Base-by-base conservation (phyloP, 2,113 vertebrate species). In the Agapornis roseicollis region DNA sequence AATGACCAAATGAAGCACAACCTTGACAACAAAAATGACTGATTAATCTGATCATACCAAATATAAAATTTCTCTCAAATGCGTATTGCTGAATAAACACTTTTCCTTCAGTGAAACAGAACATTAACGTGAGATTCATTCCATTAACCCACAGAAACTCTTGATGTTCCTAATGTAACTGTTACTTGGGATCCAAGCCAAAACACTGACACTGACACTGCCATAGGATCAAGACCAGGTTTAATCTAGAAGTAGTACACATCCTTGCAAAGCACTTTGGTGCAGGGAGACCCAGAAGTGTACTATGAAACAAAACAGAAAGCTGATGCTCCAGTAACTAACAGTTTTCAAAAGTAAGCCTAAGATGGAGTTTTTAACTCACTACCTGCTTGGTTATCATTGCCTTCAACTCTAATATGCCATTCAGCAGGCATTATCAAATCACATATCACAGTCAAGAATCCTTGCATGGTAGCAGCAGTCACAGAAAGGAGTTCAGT, bases 1-100 rank as follows among this genome's bases (percentile, higher is more conserved):
- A 93, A 93, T 19, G 78, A 93, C 74, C 77, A 96, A 90, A 85
- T 5, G 58, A 91, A 77, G 82, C 61, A 87, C 14, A 72, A 76
- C 6, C 80, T 92, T 52, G 66, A 58, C 88, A 94, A 31, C 64
- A 90, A 78, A 94, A 93, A 77, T 33, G 41, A 71, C 63, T 44
- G 61, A 93, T 76, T 69, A 84, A 94, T 68, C 24, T 13, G 41
- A 84, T 66, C 60, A 74, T 7, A 68, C 7, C 19, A 42, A 94
- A 74, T 23, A 55, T 8, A 76, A 80, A 68, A 56, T 13, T 71
- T 77, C 11, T 69, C 60, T 65, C 56, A 23, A 31, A 60, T 39
- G 29, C 0, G 0, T 74, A 44, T 44, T 83, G 35, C 55, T 83
- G 39, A 41, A 74, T 69, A 84, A 96, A 83, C 28, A 50, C 6